Evolutionary conservation across 2,888 invertebrate species (phyloP).

Genomic region (Microchrysa polita): DNA sequence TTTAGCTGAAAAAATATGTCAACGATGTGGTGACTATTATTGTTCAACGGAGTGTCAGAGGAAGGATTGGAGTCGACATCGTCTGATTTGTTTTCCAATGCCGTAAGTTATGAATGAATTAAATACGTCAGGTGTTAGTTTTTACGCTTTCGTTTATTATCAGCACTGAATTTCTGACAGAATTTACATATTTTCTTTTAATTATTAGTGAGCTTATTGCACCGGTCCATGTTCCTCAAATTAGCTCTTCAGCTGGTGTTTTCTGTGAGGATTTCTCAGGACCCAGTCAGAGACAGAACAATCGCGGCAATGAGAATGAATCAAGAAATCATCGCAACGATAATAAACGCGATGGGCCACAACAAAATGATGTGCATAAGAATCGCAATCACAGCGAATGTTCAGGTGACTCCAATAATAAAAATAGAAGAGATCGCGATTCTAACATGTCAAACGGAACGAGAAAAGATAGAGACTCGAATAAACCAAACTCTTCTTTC

Average conservation of each 20-base stretch:
- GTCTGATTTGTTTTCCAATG: constrained; percentile 55
- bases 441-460: background rate
- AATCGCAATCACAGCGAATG: too few species aligned
- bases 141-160: too few species aligned
- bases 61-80: constrained; percentile 55
- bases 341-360: background rate
- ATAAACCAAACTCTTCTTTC: background rate
- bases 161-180: background rate
- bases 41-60: constrained; percentile 58
- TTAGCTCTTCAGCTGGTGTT: background rate
- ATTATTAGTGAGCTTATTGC: constrained; percentile 33
- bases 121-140: too few species aligned
- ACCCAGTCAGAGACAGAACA: background rate
- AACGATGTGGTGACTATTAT: constrained; percentile 55
- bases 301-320: background rate
- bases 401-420: background rate
- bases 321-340: background rate
- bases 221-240: background rate
- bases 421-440: background rate
- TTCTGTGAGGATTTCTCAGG: background rate
- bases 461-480: background rate
- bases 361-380: too few species aligned
- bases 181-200: constrained; percentile 3
- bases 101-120: constrained; percentile 51
- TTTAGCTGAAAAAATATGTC: constrained; percentile 51